Evolutionary conservation across 2,113 vertebrate species (phyloP).

Genomic region (Pagrus major): DNA sequence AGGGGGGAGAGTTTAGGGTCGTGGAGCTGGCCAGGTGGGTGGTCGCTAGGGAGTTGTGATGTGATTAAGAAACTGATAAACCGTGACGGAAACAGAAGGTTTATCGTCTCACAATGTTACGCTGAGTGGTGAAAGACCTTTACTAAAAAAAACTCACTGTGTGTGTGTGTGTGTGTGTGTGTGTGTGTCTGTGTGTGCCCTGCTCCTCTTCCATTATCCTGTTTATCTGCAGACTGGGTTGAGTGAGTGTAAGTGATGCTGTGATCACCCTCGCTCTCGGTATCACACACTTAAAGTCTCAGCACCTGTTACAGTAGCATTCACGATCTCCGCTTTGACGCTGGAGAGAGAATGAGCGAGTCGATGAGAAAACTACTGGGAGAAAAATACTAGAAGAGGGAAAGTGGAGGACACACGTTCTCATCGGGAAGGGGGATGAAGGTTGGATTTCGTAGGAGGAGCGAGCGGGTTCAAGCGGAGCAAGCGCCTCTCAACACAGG

Average conservation of each 20-base stretch:
- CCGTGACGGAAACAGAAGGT: conserved; percentile 44
- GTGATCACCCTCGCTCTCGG: neutral
- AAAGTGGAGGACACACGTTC: neutral
- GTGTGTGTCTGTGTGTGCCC: neutral
- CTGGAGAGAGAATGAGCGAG: neutral
- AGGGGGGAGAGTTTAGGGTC: neutral
- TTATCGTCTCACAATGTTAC: conserved; percentile 1
- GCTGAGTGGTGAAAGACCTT: neutral
- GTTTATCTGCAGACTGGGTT: conserved; percentile 2
- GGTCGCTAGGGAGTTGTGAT: conserved; percentile 30
- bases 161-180: neutral
- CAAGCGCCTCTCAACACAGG: neutral
- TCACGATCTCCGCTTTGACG: neutral
- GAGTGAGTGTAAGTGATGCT: neutral
- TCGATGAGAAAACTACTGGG: neutral
- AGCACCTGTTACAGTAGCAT: neutral
- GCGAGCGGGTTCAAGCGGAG: conserved; percentile 2
- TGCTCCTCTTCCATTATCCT: neutral
- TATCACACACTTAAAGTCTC: conserved; percentile 12
- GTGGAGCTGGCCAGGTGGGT: conserved; percentile 36
- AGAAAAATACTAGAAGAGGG: conserved; percentile 3
- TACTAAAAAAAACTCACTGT: neutral
- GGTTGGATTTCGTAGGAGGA: neutral
- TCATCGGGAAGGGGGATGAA: neutral
- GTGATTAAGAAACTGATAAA: conserved; percentile 45